Evolutionary conservation across 2,113 vertebrate genomes (phyloP), one percentile per base, ranked within the genome.

Genomic region (Campylorhamphus procurvoides): DNA sequence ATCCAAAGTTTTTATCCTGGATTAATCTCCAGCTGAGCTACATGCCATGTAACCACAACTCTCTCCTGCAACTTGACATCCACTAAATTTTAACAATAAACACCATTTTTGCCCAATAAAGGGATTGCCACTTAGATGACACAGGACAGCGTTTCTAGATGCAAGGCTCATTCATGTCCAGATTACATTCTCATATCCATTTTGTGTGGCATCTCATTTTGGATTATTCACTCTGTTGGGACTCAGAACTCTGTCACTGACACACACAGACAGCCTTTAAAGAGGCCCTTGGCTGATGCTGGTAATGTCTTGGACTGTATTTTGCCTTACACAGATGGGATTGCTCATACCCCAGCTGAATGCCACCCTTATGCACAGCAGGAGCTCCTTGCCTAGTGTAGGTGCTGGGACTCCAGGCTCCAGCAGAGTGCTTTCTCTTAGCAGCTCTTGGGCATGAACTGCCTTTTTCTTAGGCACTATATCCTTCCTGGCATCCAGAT

Each of bases 101-200:
- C 24, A 62, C 6, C 18, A 4, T 35, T 63, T 78, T 69, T 3
- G 0, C 14, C 42, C 0, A 0, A 4, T 63, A 67, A 55, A 33
- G 50, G 69, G 14, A 20, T 31, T 58, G 12, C 8, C 37, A 62
- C 49, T 82, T 27, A 72, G 55, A 42, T 58, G 15, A 68, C 60
- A n/a, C 0, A 82, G 28, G 25, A 23, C 40, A 58, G 14, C 27
- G 60, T 58, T 63, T 73, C 72, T 81, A 31, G 18, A 18, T 39
- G 7, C 33, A 42, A 55, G 40, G 23, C 33, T 87, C 22, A 18
- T 50, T 80, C 80, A 56, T 28, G 11, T 77, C 52, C 50, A 23
- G 60, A 27, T 22, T 5, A 14, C 84, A 55, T 29, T 79, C 40
- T 82, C 58, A 39, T 28, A 77, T 19, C 33, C 62, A 9, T 49